Evolutionary conservation across 2,888 invertebrate species (phyloP).

Genomic region (Ypsolopha sequella): DNA sequence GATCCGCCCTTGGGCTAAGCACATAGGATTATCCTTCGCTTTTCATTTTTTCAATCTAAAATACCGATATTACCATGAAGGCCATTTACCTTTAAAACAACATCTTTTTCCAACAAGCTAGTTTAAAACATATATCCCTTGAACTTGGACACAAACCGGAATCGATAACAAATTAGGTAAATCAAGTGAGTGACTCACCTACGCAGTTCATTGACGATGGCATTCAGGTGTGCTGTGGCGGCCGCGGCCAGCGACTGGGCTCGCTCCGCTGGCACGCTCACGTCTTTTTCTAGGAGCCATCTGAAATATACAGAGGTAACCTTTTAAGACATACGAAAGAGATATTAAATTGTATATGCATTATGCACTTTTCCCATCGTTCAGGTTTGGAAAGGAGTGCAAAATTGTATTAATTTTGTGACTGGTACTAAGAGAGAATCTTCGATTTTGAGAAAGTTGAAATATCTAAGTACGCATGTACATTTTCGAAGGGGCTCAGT

Average conservation of each 20-base stretch:
- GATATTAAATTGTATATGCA: not conserved
- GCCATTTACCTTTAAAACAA: no score
- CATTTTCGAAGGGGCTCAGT: no score
- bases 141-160: not conserved
- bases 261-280: slow-evolving; percentile 91
- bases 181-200: slow-evolving; percentile 31
- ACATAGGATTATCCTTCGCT: no score
- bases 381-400: no score
- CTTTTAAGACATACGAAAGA: not conserved
- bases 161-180: not conserved
- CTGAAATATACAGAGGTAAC: slow-evolving; percentile 24
- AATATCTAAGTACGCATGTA: no score
- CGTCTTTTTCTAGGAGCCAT: slow-evolving; percentile 85
- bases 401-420: no score
- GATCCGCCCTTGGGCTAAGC: no score
- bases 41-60: no score
- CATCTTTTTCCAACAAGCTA: not conserved
- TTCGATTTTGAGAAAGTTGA: no score
- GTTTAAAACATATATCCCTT: not conserved
- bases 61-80: no score
- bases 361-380: not conserved
- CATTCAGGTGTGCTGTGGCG: slow-evolving; percentile 89
- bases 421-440: no score
- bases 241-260: slow-evolving; percentile 90
- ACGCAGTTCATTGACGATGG: slow-evolving; percentile 84